Base-by-base conservation (phyloP, 2,113 vertebrate species). In the Gopherus evgoodei region DNA sequence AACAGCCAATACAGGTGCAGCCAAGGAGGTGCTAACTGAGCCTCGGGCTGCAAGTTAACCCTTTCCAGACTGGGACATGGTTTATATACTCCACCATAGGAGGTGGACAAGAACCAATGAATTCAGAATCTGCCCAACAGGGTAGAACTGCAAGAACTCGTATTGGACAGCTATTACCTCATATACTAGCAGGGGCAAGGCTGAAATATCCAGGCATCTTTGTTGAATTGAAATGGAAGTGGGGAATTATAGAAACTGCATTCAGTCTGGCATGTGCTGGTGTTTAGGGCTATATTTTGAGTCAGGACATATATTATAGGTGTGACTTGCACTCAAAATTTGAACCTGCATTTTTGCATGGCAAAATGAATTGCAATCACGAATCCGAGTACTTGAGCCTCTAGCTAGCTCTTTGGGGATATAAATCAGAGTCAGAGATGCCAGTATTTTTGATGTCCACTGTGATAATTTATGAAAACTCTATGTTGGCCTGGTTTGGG, bases 371-470 rank as follows among this genome's bases (percentile, higher is more conserved):
- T 75, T 12, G 0, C 65, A 81, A 88, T 24, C 86, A 83, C 44
- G 96, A 95, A 96, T 87, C 86, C 53, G 65, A 90, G 53, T 14
- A 79, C 78, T 88, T 94, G 79, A 88, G 91, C 80, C 85, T 79
- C 52, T 0, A 92, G 75, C 53, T 81, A 62, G 72, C 49, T 50
- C 44, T 54, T 50, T 57, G 35, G 47, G 27, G 22, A n/a, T 79
- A n/a, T 85, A 93, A 86, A 93, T 90, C 75, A 89, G 81, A 80
- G 4, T 87, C 22, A 54, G 38, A 96, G 47, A 93, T 90, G 27
- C 5, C 72, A 92, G 91, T 17, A 85, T 91, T 84, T 96, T 92
- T 92, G 42, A 95, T 84, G 81, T 22, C 53, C 21, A 54, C 53
- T 22, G 53, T 54, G 53, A 54, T 54, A 6, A 75, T 76, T 38